These are phyloP conservation scores for Fringilla coelebs DNA, from an alignment of 2,797 vertebrate species.

Conservation along the genomic window DNA sequence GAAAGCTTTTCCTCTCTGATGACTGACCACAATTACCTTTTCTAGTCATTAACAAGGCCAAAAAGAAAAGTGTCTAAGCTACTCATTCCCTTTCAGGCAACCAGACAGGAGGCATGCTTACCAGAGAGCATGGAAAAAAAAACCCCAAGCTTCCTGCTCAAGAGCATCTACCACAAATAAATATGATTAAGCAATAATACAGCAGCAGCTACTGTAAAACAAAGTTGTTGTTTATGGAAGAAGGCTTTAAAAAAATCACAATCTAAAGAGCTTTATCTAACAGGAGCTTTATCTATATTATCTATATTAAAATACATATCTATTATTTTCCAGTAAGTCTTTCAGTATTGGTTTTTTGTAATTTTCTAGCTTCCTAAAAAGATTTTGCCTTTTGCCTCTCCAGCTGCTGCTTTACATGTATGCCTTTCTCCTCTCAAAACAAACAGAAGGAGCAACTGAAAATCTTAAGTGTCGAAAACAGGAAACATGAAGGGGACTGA, in stretches of 20 bases:
- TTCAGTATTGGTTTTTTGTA: background rate
- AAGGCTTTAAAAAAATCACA: background rate
- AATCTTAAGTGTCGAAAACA: background rate
- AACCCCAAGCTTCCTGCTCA: background rate
- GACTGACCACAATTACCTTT: background rate
- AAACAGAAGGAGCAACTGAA: background rate
- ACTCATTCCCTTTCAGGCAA: slow-evolving; percentile 4
- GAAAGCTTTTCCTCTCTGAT: slow-evolving; percentile 21
- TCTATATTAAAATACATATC: background rate
- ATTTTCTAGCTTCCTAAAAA: background rate
- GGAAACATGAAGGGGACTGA: background rate
- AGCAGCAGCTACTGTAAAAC: background rate
- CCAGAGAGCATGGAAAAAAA: background rate
- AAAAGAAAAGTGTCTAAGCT: background rate
- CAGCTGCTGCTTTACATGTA: background rate
- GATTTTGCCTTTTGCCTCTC: background rate
- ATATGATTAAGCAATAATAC: background rate
- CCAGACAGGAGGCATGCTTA: background rate
- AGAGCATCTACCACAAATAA: background rate
- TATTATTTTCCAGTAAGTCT: background rate
- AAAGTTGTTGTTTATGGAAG: background rate
- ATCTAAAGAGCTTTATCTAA: background rate
- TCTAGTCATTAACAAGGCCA: background rate
- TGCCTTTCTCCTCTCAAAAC: background rate
- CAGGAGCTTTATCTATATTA: background rate